Evolutionary conservation across 2,797 vertebrate species (phyloP).

Genomic region (Gallirallus australis): DNA sequence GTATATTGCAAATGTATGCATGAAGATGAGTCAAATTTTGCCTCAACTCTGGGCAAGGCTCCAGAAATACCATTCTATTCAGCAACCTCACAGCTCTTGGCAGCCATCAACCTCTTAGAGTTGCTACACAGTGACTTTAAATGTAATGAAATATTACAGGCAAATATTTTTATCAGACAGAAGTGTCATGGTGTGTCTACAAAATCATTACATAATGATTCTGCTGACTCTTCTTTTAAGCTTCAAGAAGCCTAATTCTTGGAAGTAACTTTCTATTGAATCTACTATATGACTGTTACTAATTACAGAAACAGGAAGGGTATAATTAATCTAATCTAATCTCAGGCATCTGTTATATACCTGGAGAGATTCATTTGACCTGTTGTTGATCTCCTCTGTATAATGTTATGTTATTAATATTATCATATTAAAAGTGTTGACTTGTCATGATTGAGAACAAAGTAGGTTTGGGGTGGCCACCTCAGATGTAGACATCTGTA

Average conservation of each 20-base stretch:
- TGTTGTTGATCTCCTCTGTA: not conserved
- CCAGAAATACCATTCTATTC: slow-evolving; percentile 55
- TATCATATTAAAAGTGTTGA: not conserved
- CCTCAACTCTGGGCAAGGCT: slow-evolving; percentile 29
- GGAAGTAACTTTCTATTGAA: not conserved
- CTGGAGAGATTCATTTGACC: not conserved
- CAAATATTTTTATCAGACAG: slow-evolving; percentile 60
- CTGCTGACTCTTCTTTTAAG: not conserved
- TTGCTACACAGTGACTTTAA: slow-evolving; percentile 35
- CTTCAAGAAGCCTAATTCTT: not conserved
- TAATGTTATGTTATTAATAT: too few species aligned
- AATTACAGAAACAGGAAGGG: not conserved
- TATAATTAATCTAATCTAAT: not conserved
- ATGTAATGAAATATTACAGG: slow-evolving; percentile 47
- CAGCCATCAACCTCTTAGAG: slow-evolving; percentile 21
- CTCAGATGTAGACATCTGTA: not conserved
- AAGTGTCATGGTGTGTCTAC: slow-evolving; percentile 43
- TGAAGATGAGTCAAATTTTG: slow-evolving; percentile 67
- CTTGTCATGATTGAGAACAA: not conserved
- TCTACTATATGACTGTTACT: not conserved
- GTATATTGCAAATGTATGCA: slow-evolving; percentile 47
- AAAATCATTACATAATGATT: slow-evolving; percentile 46
- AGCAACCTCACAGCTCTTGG: slow-evolving; percentile 40
- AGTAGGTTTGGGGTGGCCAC: not conserved
- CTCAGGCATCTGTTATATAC: not conserved